phyloP scores from a whole-genome alignment of 1,140 invertebrate species.

The Drosophila jambulina region DNA sequence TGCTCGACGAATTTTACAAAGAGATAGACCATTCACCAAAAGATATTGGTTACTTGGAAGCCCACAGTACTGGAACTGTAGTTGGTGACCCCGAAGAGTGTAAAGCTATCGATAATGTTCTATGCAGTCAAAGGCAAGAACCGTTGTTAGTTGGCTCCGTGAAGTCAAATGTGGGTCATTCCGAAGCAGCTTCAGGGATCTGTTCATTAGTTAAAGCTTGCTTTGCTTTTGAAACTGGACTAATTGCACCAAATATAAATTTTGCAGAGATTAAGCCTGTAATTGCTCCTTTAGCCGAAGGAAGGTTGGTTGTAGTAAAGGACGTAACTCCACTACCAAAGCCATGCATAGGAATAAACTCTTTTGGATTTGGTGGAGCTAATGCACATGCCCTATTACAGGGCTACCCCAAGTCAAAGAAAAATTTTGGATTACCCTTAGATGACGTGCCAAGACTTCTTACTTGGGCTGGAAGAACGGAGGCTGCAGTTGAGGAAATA shows the following conservation, averaged over 20 bases:
- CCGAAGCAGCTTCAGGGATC: conserved; percentile 95
- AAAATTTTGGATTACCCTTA: conserved; percentile 86
- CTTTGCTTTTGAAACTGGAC: conserved; percentile 90
- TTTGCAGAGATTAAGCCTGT: conserved; percentile 90
- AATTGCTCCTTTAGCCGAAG: conserved; percentile 90
- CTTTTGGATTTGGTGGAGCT: conserved; percentile 92
- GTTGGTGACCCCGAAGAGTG: conserved; percentile 96
- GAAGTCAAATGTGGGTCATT: conserved; percentile 97
- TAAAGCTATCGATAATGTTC: conserved; percentile 92
- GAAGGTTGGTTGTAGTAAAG: conserved; percentile 89
- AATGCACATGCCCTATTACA: conserved; percentile 92
- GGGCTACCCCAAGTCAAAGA: conserved; percentile 86
- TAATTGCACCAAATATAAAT: conserved; percentile 93
- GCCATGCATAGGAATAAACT: conserved; percentile 90
- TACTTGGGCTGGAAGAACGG: conserved; percentile 86
- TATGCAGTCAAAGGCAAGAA: conserved; percentile 89
- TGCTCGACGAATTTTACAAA: conserved; percentile 94
- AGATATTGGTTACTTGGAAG: conserved; percentile 93
- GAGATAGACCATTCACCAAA: conserved; percentile 92
- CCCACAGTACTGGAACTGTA: conserved; percentile 94
- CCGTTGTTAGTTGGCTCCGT: conserved; percentile 95
- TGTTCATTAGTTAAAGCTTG: conserved; percentile 93
- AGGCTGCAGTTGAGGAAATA: conserved; percentile 89
- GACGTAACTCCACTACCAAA: conserved; percentile 88
- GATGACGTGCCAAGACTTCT: conserved; percentile 87